Evolutionary conservation across 2,113 vertebrate species (phyloP), one percentile per base, ranked within the genome.

Genomic region (Ploceus nigricollis): DNA sequence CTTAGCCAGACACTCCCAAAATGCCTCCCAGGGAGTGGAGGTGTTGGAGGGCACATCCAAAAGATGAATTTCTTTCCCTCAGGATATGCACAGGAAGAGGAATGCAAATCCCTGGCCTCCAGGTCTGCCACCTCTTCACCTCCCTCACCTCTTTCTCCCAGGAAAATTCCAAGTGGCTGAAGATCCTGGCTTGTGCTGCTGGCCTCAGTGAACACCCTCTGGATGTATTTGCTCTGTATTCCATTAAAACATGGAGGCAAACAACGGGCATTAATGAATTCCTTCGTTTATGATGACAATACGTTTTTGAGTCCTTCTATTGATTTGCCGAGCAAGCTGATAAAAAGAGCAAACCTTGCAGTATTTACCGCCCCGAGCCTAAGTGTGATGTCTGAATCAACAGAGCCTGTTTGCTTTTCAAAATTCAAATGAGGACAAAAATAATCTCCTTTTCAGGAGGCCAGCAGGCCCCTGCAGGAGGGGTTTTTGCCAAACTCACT

Each of bases 281-380:
- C 64, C 31, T 92, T 87, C 18, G 33, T 96, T 96, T 97, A 87
- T 77, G 84, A 81, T 89, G 97, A 96, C 90, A 95, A 96, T 78
- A 91, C 58, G 10, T 83, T 97, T 94, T 50, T 5, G 58, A 96
- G 66, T 53, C 90, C 72, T 88, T 33, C 76, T 56, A 96, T 85
- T 92, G 97, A 97, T 96, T 96, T 96, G 93, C 93, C 11, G 23
- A 96, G 91, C 79, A 95, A 96, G 93, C 93, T 93, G 89, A 84
- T 96, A 84, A 95, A 94, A 91, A 94, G 90, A 97, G 89, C 95
- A 95, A 96, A 93, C 71, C 72, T 91, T 96, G 96, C 96, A 95
- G 96, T 96, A 97, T 98, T 97, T 93, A 96, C 96, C 37, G 69
- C 65, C 64, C 76, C 4, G 16, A 53, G 58, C n/a, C 89, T 6